Evolutionary conservation across 1,140 invertebrate genomes (phyloP), one percentile per base, ranked within the genome.

Genomic region (Chlorops oryzae): DNA sequence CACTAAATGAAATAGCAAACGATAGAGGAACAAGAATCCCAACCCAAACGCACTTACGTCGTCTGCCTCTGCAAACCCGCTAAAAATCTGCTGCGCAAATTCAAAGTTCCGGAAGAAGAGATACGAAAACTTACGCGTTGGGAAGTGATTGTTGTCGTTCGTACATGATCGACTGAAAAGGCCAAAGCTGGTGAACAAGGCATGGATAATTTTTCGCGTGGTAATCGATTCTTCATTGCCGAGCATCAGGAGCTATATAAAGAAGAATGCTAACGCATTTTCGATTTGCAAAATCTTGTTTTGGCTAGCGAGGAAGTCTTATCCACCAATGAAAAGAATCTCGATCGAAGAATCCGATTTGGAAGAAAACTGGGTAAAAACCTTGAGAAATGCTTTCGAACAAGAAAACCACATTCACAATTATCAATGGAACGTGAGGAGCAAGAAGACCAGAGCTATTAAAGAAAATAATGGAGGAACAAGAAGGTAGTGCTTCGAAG

Each of bases 171-270:
- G 0, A 99, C 96, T 0, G 93, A 98, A 70, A 97, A 99, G 72
- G 96, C 96, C 0, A 98, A 99, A 73, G 92, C 93, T 35, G 95
- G 94, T 0, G 96, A 98, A 74, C 92, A 94, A 75, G 91, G 88
- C 35, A 96, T 98, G 92, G 93, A 92, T 3, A 98, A 98, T 70
- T 99, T 99, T 75, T 98, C 96, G 0, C 79, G 96, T 74, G 96
- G 96, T 56, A 99, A 98, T 75, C 79, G 95, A 50, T 98, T 97
- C 70, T 98, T 93, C 2, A 96, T 98, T 37, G 96, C 95, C 4
- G 96, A 99, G 75, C 96, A 99, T 75, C 96, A 98, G 75, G 96
- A 99, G 75, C 82, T 92, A 72, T 99, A 99, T 65, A 98, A 98
- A 75, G 94, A 99, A 74, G 96, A 99, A 69, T 99, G 96, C 73